These are phyloP conservation scores for Saxidomus purpurata DNA, from an alignment of 1,140 invertebrate species.

Conservation along the genomic window DNA sequence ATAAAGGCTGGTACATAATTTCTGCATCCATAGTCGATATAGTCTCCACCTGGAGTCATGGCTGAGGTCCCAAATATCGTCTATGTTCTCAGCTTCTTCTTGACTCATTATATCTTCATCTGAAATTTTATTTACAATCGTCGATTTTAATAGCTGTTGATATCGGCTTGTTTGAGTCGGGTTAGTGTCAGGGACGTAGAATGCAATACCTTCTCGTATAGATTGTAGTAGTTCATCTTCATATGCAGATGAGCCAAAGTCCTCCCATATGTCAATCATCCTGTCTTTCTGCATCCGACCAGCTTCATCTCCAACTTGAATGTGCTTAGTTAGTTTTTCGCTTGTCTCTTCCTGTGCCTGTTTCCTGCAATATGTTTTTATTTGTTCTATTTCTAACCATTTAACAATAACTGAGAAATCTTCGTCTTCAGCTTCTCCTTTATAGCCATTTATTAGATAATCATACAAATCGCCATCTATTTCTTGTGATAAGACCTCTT, in stretches of 20 bases:
- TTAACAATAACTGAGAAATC: not conserved
- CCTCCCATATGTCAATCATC: not conserved
- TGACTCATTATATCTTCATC: conserved; percentile 54
- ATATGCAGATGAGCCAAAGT: not conserved
- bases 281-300: not conserved
- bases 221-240: not conserved
- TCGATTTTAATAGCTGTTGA: not conserved
- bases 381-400: not conserved
- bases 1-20: conserved; percentile 60
- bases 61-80: conserved; percentile 79
- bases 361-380: not conserved
- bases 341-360: not conserved
- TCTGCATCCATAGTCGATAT: conserved; percentile 80
- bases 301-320: not conserved
- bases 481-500: not conserved
- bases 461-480: not conserved
- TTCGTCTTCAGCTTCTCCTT: not conserved
- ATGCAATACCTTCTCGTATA: not conserved
- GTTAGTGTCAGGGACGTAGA: not conserved
- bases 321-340: not conserved
- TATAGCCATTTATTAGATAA: not conserved
- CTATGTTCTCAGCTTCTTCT: conserved; percentile 53
- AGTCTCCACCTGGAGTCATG: conserved; percentile 80
- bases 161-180: not conserved
- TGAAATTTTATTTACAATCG: not conserved